Base-by-base conservation (phyloP, 2,113 vertebrate genomes). In the Baryphthengus martii region DNA sequence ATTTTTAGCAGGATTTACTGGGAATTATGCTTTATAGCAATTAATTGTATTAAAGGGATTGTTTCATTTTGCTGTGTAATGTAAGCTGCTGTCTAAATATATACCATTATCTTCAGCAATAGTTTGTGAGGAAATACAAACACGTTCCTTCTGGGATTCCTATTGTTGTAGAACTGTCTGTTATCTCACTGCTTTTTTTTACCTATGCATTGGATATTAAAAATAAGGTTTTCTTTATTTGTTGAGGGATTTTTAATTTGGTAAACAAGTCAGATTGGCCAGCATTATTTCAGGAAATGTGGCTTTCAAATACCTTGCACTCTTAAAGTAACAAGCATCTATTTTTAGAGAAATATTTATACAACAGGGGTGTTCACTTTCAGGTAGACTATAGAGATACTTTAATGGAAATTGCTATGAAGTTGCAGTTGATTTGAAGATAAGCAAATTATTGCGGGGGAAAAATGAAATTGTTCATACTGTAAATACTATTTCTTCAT, bases 261-360 rank as follows among this genome's bases (percentile, higher is more conserved):
- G 61, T 88, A 66, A 97, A 91, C 77, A 82, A 88, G 63, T 85
- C 89, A 84, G 56, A 76, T 58, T 76, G 92, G 52, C 66, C 81
- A 93, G 76, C 89, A 62, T 89, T 85, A 78, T 90, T 91, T 93
- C 52, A 86, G 85, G 91, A 44, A 25, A 73, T 15, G 13, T 74
- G 47, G 10, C 28, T 96, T 81, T 78, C 71, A 84, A 55, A 45
- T 39, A 73, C 35, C 66, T 81, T 72, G 49, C 44, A 65, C n/a
- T 66, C 29, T 31, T n/a, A 39, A 93, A 50, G 50, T 45, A 95
- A 93, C 85, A 33, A 85, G 28, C 31, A 88, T 77, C 52, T 63
- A 47, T 33, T 77, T 91, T 93, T 92, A 93, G 59, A 74, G 28
- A 77, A 58, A 31, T 52, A 66, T 42, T 96, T 95, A 35, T 84